A percentile compares a stretch with the other conserved stretches of the same genome.
phyloP scores from a whole-genome alignment of 2,797 vertebrate genomes.

The Tragelaphus oryx region DNA sequence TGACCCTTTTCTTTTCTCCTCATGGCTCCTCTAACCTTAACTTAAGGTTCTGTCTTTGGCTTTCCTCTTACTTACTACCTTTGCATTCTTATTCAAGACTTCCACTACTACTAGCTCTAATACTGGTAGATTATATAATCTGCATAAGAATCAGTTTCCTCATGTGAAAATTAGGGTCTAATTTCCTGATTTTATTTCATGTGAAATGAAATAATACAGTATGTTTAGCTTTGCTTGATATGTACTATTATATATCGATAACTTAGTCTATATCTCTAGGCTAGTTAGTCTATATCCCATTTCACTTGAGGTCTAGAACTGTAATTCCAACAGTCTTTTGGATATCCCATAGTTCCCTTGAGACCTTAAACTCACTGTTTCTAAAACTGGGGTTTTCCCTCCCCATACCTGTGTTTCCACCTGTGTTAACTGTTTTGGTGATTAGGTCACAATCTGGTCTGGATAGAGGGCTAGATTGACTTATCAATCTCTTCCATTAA shows the following conservation, averaged over 20 bases:
- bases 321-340: background rate
- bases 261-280: background rate
- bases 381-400: slow-evolving; percentile 8
- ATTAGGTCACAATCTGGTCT: background rate
- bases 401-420: background rate
- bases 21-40: background rate
- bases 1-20: background rate
- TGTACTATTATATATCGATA: background rate
- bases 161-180: background rate
- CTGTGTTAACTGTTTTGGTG: background rate
- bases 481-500: background rate
- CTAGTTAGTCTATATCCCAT: background rate
- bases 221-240: background rate
- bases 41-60: background rate
- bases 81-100: background rate
- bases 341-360: background rate
- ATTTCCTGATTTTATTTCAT: background rate
- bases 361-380: slow-evolving; percentile 3
- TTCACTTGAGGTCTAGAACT: slow-evolving; percentile 7
- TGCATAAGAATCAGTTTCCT: background rate
- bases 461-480: background rate
- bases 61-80: background rate
- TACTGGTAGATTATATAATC: background rate
- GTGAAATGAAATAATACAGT: background rate
- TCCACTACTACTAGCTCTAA: background rate